Evolutionary conservation across 1,140 invertebrate species (phyloP).

Genomic region (Druon quercuslanigerum): DNA sequence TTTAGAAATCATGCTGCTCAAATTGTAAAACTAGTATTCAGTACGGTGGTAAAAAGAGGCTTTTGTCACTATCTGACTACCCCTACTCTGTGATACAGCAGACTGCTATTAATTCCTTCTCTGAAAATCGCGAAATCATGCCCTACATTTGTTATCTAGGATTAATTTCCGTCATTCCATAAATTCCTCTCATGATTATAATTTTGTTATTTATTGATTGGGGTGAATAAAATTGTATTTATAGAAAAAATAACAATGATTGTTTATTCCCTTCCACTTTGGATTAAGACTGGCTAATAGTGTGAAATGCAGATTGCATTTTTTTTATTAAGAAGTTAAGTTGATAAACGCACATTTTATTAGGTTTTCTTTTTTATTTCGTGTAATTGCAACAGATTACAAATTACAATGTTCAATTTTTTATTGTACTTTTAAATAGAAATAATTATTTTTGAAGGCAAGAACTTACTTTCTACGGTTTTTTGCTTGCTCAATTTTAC

Average conservation of each 20-base stretch:
- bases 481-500: too few species aligned
- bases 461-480: too few species aligned
- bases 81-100: slow-evolving; percentile 2
- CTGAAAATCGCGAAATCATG: slow-evolving; percentile 7
- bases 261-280: background rate
- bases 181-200: slow-evolving; percentile 35
- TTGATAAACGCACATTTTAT: too few species aligned
- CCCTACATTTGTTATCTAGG: background rate
- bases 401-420: too few species aligned
- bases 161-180: slow-evolving; percentile 28
- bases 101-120: slow-evolving; percentile 13
- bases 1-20: background rate
- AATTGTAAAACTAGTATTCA: slow-evolving; percentile 12
- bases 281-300: too few species aligned
- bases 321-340: background rate
- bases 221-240: slow-evolving; percentile 55
- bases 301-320: background rate
- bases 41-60: slow-evolving; percentile 13
- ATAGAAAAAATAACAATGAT: slow-evolving; percentile 29
- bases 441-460: too few species aligned
- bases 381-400: too few species aligned
- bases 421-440: too few species aligned
- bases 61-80: slow-evolving; percentile 27
- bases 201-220: slow-evolving; percentile 57
- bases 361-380: too few species aligned